Conservation (phyloP, 2,888 invertebrate species). For the Lomographa bimaculata region DNA sequence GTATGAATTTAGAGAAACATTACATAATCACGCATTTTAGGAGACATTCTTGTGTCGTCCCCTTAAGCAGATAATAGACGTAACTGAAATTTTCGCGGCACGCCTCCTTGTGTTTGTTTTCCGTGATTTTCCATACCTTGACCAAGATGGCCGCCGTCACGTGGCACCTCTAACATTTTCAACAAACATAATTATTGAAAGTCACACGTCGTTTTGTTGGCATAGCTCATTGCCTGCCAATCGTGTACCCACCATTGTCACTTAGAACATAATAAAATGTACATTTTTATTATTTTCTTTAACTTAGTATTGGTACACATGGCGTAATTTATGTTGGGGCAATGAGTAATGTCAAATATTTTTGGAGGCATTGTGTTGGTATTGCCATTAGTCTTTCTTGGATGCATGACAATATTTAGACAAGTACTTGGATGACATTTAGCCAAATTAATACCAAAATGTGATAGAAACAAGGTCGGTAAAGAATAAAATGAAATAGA, state of each 20-base stretch:
- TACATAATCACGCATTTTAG: too few species aligned
- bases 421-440: background rate
- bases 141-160: slow-evolving; percentile 56
- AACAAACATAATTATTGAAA: slow-evolving; percentile 80
- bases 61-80: too few species aligned
- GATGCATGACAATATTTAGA: slow-evolving; percentile 6
- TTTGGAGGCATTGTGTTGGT: slow-evolving; percentile 10
- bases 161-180: slow-evolving; percentile 60
- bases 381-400: slow-evolving; percentile 4
- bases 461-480: too few species aligned
- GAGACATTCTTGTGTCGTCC: too few species aligned
- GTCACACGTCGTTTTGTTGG: slow-evolving; percentile 73
- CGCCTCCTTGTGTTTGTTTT: slow-evolving; percentile 35
- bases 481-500: too few species aligned
- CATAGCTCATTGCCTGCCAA: slow-evolving; percentile 69
- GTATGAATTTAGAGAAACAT: too few species aligned
- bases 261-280: slow-evolving; percentile 43
- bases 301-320: slow-evolving; percentile 29
- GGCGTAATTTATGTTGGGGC: slow-evolving; percentile 31
- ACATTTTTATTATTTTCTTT: slow-evolving; percentile 29
- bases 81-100: slow-evolving; percentile 27
- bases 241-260: slow-evolving; percentile 47
- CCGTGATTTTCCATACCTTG: slow-evolving; percentile 52
- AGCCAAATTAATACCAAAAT: too few species aligned
- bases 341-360: slow-evolving; percentile 32